These are phyloP conservation scores for Rhyzopertha dominica DNA, from an alignment of 1,140 invertebrate genomes.

Conservation along the genomic window DNA sequence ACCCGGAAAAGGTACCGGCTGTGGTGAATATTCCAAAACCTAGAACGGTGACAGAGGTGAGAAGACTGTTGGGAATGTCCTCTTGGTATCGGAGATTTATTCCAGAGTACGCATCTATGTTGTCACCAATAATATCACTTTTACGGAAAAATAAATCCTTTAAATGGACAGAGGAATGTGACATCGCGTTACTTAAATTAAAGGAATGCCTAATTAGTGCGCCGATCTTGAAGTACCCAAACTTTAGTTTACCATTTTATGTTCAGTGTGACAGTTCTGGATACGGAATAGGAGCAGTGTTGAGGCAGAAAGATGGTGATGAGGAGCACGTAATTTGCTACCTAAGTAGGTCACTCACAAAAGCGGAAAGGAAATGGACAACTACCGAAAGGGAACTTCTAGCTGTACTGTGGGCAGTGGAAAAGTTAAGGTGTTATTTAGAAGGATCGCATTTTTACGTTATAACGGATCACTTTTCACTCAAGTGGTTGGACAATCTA, in stretches of 20 bases:
- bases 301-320: not conserved
- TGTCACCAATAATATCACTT: slow-evolving; percentile 44
- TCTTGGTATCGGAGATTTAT: slow-evolving; percentile 47
- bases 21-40: slow-evolving; percentile 43
- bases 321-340: slow-evolving; percentile 13
- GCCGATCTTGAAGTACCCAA: too few species aligned
- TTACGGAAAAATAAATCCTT: too few species aligned
- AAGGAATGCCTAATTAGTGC: too few species aligned
- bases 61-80: slow-evolving; percentile 39
- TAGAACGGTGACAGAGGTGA: slow-evolving; percentile 35
- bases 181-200: too few species aligned
- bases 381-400: slow-evolving; percentile 44
- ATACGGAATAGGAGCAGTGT: not conserved
- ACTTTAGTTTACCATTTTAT: not conserved
- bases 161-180: too few species aligned
- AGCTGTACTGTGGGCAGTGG: slow-evolving; percentile 42
- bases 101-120: slow-evolving; percentile 35
- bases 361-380: slow-evolving; percentile 39
- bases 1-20: slow-evolving; percentile 43
- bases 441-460: slow-evolving; percentile 43
- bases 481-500: slow-evolving; percentile 44
- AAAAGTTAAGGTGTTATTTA: slow-evolving; percentile 41
- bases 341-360: slow-evolving; percentile 31
- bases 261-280: not conserved
- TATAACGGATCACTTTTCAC: slow-evolving; percentile 46